These are phyloP conservation scores for Meloidogyne hapla DNA, from an alignment of 1,140 invertebrate genomes.

Conservation along the genomic window DNA sequence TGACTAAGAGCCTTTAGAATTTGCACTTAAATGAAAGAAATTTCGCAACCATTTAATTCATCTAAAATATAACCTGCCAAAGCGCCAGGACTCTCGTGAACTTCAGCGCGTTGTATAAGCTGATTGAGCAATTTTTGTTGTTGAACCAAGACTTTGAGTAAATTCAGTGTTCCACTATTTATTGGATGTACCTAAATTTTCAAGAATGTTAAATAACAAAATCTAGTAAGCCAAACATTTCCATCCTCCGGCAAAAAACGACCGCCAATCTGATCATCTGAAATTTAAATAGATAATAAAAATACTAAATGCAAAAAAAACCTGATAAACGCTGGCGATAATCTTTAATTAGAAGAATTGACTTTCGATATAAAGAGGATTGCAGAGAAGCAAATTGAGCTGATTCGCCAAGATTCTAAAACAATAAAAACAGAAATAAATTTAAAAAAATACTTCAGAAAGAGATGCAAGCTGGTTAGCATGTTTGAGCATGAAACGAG, in stretches of 20 bases:
- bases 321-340: slow-evolving; percentile 36
- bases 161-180: slow-evolving; percentile 44
- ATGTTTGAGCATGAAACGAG: slow-evolving; percentile 40
- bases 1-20: slow-evolving; percentile 1
- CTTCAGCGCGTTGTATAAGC: slow-evolving; percentile 23
- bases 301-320: background rate
- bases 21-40: slow-evolving; percentile 3
- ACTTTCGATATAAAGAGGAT: slow-evolving; percentile 27
- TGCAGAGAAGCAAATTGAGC: slow-evolving; percentile 30
- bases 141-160: slow-evolving; percentile 47
- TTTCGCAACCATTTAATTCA: no score
- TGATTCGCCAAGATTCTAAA: slow-evolving; percentile 44
- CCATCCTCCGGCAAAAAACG: slow-evolving; percentile 50
- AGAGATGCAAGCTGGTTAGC: slow-evolving; percentile 40
- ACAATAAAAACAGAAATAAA: background rate
- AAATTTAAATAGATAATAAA: no score
- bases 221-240: slow-evolving; percentile 32
- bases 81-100: slow-evolving; percentile 8
- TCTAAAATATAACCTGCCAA: background rate
- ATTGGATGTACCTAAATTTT: slow-evolving; percentile 23
- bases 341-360: slow-evolving; percentile 41
- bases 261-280: slow-evolving; percentile 44
- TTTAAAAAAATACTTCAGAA: slow-evolving; percentile 34
- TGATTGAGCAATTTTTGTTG: slow-evolving; percentile 35
- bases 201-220: slow-evolving; percentile 4